Evolutionary conservation across 2,888 invertebrate species (phyloP).

Genomic region (Alviniconcha strummeri): DNA sequence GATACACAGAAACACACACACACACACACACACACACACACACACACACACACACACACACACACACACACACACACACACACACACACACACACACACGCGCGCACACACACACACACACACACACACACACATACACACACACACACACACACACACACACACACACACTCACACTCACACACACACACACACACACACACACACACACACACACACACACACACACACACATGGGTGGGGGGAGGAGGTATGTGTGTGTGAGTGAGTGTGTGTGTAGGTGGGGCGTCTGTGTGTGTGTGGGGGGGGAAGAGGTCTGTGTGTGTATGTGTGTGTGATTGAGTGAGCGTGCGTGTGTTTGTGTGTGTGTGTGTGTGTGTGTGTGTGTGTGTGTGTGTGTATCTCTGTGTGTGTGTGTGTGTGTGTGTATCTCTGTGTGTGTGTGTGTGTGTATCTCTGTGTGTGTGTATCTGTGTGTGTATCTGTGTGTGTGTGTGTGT

Average conservation of each 20-base stretch:
- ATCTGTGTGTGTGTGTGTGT: slow-evolving; percentile 3
- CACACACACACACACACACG: neutral
- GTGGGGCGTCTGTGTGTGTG: too few species aligned
- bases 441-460: slow-evolving; percentile 1
- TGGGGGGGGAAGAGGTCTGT: too few species aligned
- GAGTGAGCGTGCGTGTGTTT: neutral
- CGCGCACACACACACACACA: neutral
- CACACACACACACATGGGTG: neutral
- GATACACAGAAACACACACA: neutral
- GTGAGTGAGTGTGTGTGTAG: neutral
- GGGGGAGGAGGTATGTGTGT: neutral
- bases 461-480: neutral
- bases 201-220: slow-evolving; percentile 7
- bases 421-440: slow-evolving; percentile 5
- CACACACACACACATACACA: slow-evolving; percentile 1
- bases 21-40: slow-evolving; percentile 19
- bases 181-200: slow-evolving; percentile 13
- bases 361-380: slow-evolving; percentile 15
- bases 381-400: slow-evolving; percentile 5
- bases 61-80: neutral
- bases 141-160: slow-evolving; percentile 15
- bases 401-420: neutral
- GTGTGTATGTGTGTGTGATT: neutral
- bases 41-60: neutral
- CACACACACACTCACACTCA: slow-evolving; percentile 16